Evolutionary conservation across 2,888 invertebrate species (phyloP).

Genomic region (Hoplodrina blanda): DNA sequence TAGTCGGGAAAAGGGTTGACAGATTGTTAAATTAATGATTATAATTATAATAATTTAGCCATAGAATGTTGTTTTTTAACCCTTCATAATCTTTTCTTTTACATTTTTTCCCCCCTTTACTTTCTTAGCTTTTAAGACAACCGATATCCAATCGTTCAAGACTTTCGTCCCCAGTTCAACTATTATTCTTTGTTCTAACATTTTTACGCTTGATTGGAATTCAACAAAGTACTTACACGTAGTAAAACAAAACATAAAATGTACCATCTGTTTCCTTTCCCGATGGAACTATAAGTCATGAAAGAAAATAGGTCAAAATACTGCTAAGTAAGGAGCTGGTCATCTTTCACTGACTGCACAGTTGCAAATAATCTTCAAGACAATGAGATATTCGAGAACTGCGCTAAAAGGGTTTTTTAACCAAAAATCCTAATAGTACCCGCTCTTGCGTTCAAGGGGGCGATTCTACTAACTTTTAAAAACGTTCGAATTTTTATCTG

Average conservation of each 20-base stretch:
- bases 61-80: too few species aligned
- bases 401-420: background rate
- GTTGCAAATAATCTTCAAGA: conserved; percentile 11
- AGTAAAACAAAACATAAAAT: conserved; percentile 10
- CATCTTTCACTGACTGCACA: conserved; percentile 35
- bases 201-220: background rate
- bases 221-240: background rate
- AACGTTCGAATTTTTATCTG: too few species aligned
- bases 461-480: too few species aligned
- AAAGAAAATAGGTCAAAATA: conserved; percentile 45
- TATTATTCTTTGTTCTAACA: background rate
- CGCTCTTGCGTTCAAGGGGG: too few species aligned
- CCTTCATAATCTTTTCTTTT: too few species aligned
- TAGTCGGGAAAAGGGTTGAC: too few species aligned
- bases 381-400: conserved; percentile 13
- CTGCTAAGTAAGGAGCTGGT: conserved; percentile 29
- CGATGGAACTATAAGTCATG: conserved; percentile 17
- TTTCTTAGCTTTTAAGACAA: too few species aligned
- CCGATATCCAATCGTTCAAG: too few species aligned
- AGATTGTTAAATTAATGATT: too few species aligned
- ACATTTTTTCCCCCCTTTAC: too few species aligned
- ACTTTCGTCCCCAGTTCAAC: too few species aligned
- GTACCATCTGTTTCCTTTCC: background rate
- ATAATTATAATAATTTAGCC: too few species aligned
- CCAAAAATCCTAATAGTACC: background rate